Evolutionary conservation across 2,888 invertebrate species (phyloP).

Genomic region (Rhabditoides inermis): DNA sequence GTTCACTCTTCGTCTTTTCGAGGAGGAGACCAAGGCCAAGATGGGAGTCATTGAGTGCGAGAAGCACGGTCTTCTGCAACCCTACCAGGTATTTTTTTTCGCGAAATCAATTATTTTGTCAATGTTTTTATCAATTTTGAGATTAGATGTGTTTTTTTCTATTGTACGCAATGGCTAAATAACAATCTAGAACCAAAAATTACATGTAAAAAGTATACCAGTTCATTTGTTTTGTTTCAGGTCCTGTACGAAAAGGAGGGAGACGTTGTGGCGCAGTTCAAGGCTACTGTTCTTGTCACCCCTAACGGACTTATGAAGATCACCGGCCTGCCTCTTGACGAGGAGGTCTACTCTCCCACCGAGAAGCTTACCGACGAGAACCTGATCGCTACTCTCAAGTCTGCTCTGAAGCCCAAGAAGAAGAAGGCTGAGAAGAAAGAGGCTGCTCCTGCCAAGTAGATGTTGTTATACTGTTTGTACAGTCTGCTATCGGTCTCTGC

Average conservation of each 20-base stretch:
- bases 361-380: conserved; percentile 75
- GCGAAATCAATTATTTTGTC: neutral
- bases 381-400: conserved; percentile 69
- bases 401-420: conserved; percentile 74
- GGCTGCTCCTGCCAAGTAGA: neutral
- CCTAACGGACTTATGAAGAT: conserved; percentile 92
- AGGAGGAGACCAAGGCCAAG: conserved; percentile 92
- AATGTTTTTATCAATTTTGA: conserved; percentile 5
- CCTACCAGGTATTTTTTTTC: conserved; percentile 75
- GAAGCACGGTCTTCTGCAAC: conserved; percentile 91
- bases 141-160: neutral
- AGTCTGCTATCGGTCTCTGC: no score
- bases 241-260: conserved; percentile 57
- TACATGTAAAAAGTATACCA: neutral
- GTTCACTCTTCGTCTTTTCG: conserved; percentile 72
- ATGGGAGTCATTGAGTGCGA: conserved; percentile 97
- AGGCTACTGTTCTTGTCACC: conserved; percentile 90
- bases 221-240: conserved; percentile 13
- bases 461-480: no score
- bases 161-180: neutral
- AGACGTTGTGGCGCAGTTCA: conserved; percentile 94
- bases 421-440: conserved; percentile 55
- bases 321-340: conserved; percentile 82
- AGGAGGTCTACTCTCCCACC: conserved; percentile 73
- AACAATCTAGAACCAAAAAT: neutral